phyloP scores from a whole-genome alignment of 2,888 invertebrate species.

The Bellardia pandia region DNA sequence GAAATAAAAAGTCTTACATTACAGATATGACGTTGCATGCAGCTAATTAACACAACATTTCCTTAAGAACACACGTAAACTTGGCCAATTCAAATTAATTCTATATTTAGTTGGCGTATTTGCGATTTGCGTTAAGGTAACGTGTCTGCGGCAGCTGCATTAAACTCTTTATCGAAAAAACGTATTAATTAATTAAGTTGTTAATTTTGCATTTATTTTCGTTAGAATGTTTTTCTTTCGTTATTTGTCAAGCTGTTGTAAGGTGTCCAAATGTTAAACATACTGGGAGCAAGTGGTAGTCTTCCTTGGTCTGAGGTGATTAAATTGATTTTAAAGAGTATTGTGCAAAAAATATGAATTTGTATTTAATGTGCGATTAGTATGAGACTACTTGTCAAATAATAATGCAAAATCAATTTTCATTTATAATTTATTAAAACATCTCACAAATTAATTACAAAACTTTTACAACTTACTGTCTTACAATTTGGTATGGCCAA shows the following conservation, averaged over 20 bases:
- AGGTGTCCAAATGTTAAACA: slow-evolving; percentile 56
- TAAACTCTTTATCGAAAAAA: slow-evolving; percentile 74
- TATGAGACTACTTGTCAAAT: not conserved
- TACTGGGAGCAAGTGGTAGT: slow-evolving; percentile 14
- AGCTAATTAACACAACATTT: slow-evolving; percentile 69
- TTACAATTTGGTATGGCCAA: too few species aligned
- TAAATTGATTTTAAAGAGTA: slow-evolving; percentile 3
- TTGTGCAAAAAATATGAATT: not conserved
- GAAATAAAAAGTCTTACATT: not conserved
- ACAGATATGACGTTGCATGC: slow-evolving; percentile 38
- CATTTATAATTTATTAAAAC: too few species aligned
- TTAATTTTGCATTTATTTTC: slow-evolving; percentile 81
- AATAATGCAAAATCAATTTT: too few species aligned
- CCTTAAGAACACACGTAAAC: slow-evolving; percentile 66
- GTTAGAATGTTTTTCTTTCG: not conserved
- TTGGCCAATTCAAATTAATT: slow-evolving; percentile 29
- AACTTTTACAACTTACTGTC: too few species aligned
- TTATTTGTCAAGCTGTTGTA: not conserved
- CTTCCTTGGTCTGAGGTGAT: slow-evolving; percentile 6
- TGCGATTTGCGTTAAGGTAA: slow-evolving; percentile 66
- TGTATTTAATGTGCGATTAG: not conserved
- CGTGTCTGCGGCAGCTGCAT: slow-evolving; percentile 78
- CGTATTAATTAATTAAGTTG: slow-evolving; percentile 82
- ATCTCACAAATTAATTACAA: too few species aligned
- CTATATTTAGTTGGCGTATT: slow-evolving; percentile 55